Evolutionary conservation across 2,797 vertebrate genomes (phyloP).

Genomic region (Xiphophorus birchmanni): DNA sequence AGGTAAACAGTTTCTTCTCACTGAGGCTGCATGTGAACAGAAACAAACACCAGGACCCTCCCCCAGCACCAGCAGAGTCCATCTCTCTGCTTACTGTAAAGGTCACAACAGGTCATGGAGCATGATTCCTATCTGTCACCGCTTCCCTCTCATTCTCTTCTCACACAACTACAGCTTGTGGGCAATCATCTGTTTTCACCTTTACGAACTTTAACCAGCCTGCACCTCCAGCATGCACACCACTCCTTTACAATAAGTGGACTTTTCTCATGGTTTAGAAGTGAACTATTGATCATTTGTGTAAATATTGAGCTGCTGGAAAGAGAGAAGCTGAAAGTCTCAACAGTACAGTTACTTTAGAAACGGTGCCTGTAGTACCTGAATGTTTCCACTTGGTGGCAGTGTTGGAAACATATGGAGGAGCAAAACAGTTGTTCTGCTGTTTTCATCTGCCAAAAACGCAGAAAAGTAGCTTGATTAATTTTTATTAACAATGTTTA

Average conservation of each 20-base stretch:
- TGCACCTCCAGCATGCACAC: neutral
- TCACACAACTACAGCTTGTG: conserved; percentile 47
- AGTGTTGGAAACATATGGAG: neutral
- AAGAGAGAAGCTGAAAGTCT: neutral
- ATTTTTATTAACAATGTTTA: too few relatives aligned
- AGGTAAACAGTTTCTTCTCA: conserved; percentile 34
- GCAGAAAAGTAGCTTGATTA: too few relatives aligned
- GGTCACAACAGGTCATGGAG: conserved; percentile 52
- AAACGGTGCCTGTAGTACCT: neutral
- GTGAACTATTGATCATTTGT: too few relatives aligned
- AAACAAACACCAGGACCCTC: conserved; percentile 55
- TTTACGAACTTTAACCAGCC: conserved; percentile 22
- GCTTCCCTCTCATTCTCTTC: conserved; percentile 22
- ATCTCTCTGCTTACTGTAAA: conserved; percentile 50
- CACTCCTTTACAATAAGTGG: conserved; percentile 21
- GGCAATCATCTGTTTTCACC: conserved; percentile 37
- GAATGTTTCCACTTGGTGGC: neutral
- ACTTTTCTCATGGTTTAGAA: conserved; percentile 1
- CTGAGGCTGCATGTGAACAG: conserved; percentile 74
- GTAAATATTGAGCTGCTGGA: neutral
- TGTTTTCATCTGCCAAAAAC: too few relatives aligned
- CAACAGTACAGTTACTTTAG: neutral
- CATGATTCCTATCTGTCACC: conserved; percentile 65
- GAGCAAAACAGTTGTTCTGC: neutral
- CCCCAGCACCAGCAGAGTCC: conserved; percentile 38